phyloP scores from a whole-genome alignment of 1,140 invertebrate species.

The Drosophila lini region DNA sequence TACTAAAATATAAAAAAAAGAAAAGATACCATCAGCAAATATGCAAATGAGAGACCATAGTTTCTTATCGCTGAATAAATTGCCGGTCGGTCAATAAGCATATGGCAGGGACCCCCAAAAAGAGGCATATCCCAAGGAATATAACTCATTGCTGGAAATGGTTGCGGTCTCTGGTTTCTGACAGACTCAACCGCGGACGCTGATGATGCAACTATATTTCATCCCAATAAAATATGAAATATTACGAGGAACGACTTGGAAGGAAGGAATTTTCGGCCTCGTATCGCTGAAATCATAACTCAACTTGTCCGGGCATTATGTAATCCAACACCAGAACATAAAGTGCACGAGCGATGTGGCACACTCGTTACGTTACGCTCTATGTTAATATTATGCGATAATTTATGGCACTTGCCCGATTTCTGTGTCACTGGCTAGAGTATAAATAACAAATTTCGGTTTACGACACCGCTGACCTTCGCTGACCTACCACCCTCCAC shows the following conservation, averaged over 20 bases:
- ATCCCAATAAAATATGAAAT: constrained; percentile 75
- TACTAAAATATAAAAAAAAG: not conserved
- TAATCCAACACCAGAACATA: constrained; percentile 75
- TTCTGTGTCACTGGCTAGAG: constrained; percentile 57
- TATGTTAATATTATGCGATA: constrained; percentile 62
- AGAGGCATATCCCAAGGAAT: constrained; percentile 14
- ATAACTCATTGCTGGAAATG: constrained; percentile 45
- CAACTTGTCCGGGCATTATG: constrained; percentile 57
- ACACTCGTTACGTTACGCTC: constrained; percentile 48
- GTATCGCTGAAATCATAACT: constrained; percentile 70
- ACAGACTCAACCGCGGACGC: constrained; percentile 41
- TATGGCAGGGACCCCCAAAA: constrained; percentile 29
- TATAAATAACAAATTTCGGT: constrained; percentile 74
- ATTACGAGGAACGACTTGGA: constrained; percentile 31
- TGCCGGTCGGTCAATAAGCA: constrained; percentile 41
- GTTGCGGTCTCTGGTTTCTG: constrained; percentile 46
- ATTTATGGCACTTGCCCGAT: constrained; percentile 72
- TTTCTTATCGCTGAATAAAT: constrained; percentile 50
- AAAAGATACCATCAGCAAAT: constrained; percentile 26
- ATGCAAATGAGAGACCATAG: constrained; percentile 33
- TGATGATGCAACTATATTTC: constrained; percentile 70
- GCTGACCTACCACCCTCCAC: constrained; percentile 39
- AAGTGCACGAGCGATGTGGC: constrained; percentile 64
- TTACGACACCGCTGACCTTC: constrained; percentile 73
- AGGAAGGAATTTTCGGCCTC: constrained; percentile 40